Evolutionary conservation across 1,140 invertebrate species (phyloP).

Genomic region (Matsumurasca onukii): DNA sequence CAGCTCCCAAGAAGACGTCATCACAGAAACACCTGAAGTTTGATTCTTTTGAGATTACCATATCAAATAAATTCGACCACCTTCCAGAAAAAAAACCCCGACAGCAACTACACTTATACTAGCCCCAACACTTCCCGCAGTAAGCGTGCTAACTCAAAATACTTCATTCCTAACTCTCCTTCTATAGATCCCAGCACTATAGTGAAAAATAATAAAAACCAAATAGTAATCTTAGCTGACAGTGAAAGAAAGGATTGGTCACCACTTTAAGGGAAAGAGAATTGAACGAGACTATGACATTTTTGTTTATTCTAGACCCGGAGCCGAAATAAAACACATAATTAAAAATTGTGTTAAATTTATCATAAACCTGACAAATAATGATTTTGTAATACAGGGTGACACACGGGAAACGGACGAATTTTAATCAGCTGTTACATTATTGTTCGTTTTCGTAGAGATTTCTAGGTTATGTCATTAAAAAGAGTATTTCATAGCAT

Average conservation of each 20-base stretch:
- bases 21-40: not conserved
- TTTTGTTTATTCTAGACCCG: constrained; percentile 10
- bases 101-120: not conserved
- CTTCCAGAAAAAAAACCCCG: not conserved
- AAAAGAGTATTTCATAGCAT: no score
- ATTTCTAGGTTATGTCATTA: no score
- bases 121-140: not conserved
- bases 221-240: not conserved
- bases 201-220: not conserved
- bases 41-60: not conserved
- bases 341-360: not conserved
- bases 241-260: constrained; percentile 12
- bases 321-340: constrained; percentile 18
- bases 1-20: no score
- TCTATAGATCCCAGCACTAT: not conserved
- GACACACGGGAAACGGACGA: no score
- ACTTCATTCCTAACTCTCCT: not conserved
- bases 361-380: not conserved
- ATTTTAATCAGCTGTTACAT: no score
- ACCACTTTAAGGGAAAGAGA: not conserved
- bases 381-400: no score
- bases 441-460: no score
- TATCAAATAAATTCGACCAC: constrained; percentile 7
- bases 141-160: not conserved
- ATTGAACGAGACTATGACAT: not conserved